A percentile compares a stretch with the other conserved stretches of the same genome.
Evolutionary conservation across 2,113 vertebrate genomes (phyloP).

Genomic region (Corvus moneduloides): DNA sequence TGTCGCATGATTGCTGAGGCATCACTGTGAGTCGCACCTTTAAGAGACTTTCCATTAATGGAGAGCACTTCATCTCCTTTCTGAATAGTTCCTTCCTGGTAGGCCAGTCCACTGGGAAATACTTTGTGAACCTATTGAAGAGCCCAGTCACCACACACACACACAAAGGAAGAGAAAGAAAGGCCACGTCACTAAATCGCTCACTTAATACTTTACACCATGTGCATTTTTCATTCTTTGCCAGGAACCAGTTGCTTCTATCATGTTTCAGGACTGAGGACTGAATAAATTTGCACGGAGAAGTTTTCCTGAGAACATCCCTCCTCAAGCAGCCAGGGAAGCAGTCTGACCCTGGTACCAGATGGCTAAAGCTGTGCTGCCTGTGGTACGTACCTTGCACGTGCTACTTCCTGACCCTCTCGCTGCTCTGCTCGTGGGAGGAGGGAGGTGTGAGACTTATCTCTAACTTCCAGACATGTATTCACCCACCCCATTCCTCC

Average conservation of each 20-base stretch:
- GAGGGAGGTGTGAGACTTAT: not conserved
- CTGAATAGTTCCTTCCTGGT: conserved; percentile 91
- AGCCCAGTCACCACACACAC: not conserved
- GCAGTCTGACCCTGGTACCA: not conserved
- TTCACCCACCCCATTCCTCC: not conserved
- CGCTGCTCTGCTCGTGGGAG: not conserved
- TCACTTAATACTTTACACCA: not conserved
- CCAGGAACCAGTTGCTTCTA: not conserved
- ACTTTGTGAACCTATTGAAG: conserved; percentile 87
- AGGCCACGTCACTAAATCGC: not conserved
- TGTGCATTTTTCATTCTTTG: not conserved
- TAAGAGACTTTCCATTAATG: conserved; percentile 91
- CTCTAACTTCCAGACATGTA: not conserved
- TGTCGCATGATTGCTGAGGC: conserved; percentile 85
- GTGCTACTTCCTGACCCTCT: not conserved
- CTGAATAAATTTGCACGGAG: not conserved
- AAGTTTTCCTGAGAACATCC: not conserved
- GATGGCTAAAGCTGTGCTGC: not conserved
- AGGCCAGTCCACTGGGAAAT: conserved; percentile 86
- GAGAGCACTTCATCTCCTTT: conserved; percentile 92
- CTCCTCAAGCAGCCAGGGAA: not conserved
- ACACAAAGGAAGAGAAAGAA: not conserved
- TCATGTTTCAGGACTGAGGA: not conserved
- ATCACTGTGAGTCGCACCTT: conserved; percentile 78
- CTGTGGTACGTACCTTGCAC: rapidly evolving